A percentile compares a stretch with the other conserved stretches of the same genome.
Evolutionary conservation across 2,113 vertebrate genomes (phyloP).

Genomic region (Isurus oxyrinchus): DNA sequence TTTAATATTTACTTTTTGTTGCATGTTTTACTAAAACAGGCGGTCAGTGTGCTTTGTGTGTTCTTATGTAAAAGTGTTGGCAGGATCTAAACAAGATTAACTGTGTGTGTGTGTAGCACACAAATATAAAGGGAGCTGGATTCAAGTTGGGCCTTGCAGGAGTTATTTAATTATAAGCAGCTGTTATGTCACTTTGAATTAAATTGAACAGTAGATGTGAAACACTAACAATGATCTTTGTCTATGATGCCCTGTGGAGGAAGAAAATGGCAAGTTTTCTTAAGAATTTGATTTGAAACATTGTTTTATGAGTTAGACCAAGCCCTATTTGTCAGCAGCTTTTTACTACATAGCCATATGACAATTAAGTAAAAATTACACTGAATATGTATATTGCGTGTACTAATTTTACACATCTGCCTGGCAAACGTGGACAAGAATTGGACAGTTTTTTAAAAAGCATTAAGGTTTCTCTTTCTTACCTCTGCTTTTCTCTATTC

Average conservation of each 20-base stretch:
- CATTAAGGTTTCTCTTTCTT: background rate
- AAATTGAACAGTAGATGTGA: background rate
- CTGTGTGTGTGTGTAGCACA: background rate
- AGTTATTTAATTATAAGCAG: constrained; percentile 24
- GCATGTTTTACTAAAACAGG: background rate
- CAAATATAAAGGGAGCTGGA: background rate
- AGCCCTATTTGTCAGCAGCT: background rate
- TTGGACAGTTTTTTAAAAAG: background rate
- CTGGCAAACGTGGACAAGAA: background rate
- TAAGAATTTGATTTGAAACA: background rate
- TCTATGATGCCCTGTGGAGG: background rate
- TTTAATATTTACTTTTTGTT: background rate
- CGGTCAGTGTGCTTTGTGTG: background rate
- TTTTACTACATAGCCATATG: background rate
- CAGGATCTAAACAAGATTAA: background rate
- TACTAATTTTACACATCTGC: background rate
- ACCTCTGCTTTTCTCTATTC: background rate
- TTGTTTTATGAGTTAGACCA: background rate
- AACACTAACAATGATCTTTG: background rate
- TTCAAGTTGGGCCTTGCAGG: background rate
- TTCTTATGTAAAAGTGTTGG: background rate
- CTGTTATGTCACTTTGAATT: constrained; percentile 8
- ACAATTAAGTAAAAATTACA: background rate
- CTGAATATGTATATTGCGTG: background rate
- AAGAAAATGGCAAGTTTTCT: background rate